phyloP scores from a whole-genome alignment of 2,888 invertebrate species.

The Cataglyphis livida region DNA sequence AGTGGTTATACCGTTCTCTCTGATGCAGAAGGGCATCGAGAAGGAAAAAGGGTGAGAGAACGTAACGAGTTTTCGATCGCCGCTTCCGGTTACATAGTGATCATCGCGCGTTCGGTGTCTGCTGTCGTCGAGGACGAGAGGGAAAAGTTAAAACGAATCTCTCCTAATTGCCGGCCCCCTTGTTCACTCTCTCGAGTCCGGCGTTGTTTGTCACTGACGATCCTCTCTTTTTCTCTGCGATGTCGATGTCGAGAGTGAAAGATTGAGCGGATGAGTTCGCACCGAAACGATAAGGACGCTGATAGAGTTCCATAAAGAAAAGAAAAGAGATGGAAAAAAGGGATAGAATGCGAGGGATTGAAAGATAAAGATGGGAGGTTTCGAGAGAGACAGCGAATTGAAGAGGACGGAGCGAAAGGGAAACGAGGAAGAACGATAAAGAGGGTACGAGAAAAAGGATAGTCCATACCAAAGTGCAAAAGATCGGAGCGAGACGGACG shows the following conservation, averaged over 20 bases:
- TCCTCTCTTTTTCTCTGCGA: slow-evolving; percentile 7
- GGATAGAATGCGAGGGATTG: background rate
- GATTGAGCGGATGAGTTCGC: slow-evolving; percentile 14
- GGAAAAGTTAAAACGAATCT: slow-evolving; percentile 57
- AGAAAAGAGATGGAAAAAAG: slow-evolving; percentile 28
- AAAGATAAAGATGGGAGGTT: slow-evolving; percentile 24
- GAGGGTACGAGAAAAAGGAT: slow-evolving; percentile 35
- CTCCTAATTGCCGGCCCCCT: slow-evolving; percentile 61
- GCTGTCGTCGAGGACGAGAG: slow-evolving; percentile 16
- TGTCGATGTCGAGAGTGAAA: slow-evolving; percentile 42
- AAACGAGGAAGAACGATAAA: slow-evolving; percentile 23
- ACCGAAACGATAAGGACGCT: slow-evolving; percentile 37
- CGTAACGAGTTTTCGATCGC: slow-evolving; percentile 52
- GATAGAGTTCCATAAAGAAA: slow-evolving; percentile 20
- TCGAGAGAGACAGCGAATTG: slow-evolving; percentile 17
- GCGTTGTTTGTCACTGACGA: slow-evolving; percentile 56
- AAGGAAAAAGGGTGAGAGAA: background rate
- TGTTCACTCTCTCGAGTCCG: slow-evolving; percentile 20
- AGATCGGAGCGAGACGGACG: slow-evolving; percentile 35
- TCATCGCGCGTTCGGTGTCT: slow-evolving; percentile 48
- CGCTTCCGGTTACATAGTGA: slow-evolving; percentile 53
- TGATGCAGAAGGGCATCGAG: background rate
- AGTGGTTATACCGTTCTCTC: slow-evolving; percentile 12
- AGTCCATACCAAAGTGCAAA: slow-evolving; percentile 4
- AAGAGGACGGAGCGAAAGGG: slow-evolving; percentile 2